phyloP scores from a whole-genome alignment of 2,113 vertebrate species.

The Nymphicus hollandicus region DNA sequence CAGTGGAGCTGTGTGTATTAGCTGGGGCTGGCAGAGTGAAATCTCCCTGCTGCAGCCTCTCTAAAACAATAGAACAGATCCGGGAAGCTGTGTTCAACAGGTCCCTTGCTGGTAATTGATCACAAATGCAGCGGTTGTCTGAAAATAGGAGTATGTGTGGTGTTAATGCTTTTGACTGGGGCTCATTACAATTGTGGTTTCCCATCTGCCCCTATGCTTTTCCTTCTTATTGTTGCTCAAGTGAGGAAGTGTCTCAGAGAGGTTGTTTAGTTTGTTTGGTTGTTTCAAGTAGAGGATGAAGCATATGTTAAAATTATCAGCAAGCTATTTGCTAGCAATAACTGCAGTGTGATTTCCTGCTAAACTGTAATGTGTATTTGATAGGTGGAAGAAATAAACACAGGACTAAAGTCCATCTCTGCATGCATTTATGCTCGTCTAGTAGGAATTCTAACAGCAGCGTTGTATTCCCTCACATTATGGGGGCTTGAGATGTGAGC shows the following conservation, averaged over 20 bases:
- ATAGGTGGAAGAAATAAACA: neutral
- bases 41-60: constrained; percentile 17
- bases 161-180: constrained; percentile 26
- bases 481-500: neutral
- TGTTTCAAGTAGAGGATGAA: neutral
- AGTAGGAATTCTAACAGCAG: neutral
- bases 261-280: constrained; percentile 39
- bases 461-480: rapidly evolving
- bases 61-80: neutral
- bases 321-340: neutral
- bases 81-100: constrained; percentile 33
- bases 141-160: constrained; percentile 7
- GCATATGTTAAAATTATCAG: neutral
- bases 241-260: constrained; percentile 61
- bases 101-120: constrained; percentile 54
- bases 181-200: neutral
- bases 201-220: constrained; percentile 25
- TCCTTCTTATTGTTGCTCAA: constrained; percentile 19
- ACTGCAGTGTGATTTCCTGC: neutral
- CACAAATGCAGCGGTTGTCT: constrained; percentile 42
- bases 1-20: neutral
- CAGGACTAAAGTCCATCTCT: neutral
- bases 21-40: constrained; percentile 16
- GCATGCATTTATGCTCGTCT: neutral
- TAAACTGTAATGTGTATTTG: neutral